Conservation (phyloP, 2,797 vertebrate species). For the Malacoctenus gilli region DNA sequence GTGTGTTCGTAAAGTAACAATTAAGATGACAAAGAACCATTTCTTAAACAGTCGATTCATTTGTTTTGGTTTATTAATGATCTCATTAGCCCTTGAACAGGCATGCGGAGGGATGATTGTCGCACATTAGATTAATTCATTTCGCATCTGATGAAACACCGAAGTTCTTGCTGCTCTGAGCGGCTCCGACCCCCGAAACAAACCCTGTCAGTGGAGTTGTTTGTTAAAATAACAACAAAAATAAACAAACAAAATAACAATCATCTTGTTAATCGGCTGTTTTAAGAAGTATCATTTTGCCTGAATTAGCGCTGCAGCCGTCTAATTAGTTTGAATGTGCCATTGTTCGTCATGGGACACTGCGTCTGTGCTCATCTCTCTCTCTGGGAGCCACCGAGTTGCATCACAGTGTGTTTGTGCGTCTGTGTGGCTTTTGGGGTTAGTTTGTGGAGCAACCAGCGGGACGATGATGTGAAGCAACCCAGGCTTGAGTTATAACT, state of each 20-base stretch:
- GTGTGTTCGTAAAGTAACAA: conserved; percentile 1
- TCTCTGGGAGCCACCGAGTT: conserved; percentile 55
- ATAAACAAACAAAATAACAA: too few relatives aligned
- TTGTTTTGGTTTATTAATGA: conserved; percentile 22
- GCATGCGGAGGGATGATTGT: too few relatives aligned
- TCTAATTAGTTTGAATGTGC: conserved; percentile 67
- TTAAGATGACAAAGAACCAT: conserved; percentile 1
- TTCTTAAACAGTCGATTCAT: conserved; percentile 23
- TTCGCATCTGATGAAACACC: conserved; percentile 30
- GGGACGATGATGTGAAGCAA: conserved; percentile 58
- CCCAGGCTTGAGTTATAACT: conserved; percentile 62
- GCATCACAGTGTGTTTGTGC: conserved; percentile 67
- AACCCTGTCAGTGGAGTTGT: conserved; percentile 12
- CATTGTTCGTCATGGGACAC: conserved; percentile 54
- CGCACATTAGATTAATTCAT: too few relatives aligned
- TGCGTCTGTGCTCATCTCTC: conserved; percentile 38
- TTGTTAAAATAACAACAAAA: too few relatives aligned
- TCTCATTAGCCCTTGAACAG: conserved; percentile 17
- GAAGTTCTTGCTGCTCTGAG: conserved; percentile 14
- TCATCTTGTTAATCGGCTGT: conserved; percentile 24
- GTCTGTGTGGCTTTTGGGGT: conserved; percentile 66
- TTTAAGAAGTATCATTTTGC: conserved; percentile 36
- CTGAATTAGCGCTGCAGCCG: conserved; percentile 39
- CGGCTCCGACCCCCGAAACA: conserved; percentile 2
- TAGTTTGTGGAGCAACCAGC: conserved; percentile 47